Conservation (phyloP, 1,140 invertebrate species). For the Scaptomyza graminum region DNA sequence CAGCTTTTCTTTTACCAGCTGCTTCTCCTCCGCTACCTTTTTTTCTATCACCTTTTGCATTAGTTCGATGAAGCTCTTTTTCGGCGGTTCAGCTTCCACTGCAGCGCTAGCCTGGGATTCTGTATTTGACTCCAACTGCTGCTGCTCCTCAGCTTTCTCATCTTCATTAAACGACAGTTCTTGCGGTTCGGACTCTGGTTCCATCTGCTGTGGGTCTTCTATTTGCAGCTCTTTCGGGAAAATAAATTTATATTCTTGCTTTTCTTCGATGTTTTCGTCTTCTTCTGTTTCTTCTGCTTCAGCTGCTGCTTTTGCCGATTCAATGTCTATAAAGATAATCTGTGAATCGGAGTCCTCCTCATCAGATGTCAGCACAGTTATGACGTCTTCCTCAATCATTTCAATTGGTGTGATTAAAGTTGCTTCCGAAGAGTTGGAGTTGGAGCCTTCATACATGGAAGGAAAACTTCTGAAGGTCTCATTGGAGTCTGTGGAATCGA, state of each 20-base stretch:
- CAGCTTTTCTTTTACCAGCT: neutral
- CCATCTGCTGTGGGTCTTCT: neutral
- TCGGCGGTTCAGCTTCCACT: too few relatives aligned
- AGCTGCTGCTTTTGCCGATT: constrained; percentile 18
- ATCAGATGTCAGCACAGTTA: constrained; percentile 14
- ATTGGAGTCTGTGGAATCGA: constrained; percentile 50
- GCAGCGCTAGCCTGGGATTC: too few relatives aligned
- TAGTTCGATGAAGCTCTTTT: neutral
- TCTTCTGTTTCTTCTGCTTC: neutral
- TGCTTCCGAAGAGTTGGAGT: neutral
- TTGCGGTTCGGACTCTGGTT: neutral
- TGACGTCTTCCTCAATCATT: constrained; percentile 22
- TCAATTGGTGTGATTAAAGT: neutral
- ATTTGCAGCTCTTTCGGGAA: constrained; percentile 7
- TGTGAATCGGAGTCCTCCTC: constrained; percentile 57
- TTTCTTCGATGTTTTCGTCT: neutral
- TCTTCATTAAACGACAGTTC: constrained; percentile 10
- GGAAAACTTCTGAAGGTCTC: constrained; percentile 17
- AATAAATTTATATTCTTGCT: constrained; percentile 14
- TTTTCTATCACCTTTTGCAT: neutral
- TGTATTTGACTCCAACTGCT: neutral
- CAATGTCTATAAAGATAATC: constrained; percentile 67
- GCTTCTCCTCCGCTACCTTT: neutral
- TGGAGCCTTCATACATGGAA: constrained; percentile 2
- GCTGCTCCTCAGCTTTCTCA: neutral